These are phyloP conservation scores for Drosophila melanica DNA, from an alignment of 1,140 invertebrate genomes.

Conservation along the genomic window DNA sequence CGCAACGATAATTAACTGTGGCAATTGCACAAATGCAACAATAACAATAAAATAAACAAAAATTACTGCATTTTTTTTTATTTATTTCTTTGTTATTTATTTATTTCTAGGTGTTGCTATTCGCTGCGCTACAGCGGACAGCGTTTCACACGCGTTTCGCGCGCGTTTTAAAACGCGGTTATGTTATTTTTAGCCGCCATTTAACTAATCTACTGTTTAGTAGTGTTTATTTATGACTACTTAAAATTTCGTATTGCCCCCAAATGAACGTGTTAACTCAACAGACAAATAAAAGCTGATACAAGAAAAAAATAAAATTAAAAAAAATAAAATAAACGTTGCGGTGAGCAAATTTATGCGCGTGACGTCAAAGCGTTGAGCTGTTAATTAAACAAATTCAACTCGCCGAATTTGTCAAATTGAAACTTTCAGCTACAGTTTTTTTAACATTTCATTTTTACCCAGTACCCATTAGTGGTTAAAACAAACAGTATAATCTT, in stretches of 20 bases:
- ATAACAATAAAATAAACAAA: conserved; percentile 25
- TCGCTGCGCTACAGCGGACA: conserved; percentile 12
- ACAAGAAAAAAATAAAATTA: conserved; percentile 9
- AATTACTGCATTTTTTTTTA: conserved; percentile 36
- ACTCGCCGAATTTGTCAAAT: conserved; percentile 54
- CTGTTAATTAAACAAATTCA: conserved; percentile 75
- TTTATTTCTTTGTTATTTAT: conserved; percentile 14
- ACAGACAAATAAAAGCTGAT: conserved; percentile 29
- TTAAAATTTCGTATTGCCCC: conserved; percentile 62
- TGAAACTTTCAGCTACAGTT: conserved; percentile 34
- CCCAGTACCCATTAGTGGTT: background rate
- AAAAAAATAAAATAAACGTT: conserved; percentile 21
- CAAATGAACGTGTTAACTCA: conserved; percentile 69
- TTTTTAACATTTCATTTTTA: conserved; percentile 6
- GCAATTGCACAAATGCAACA: conserved; percentile 19
- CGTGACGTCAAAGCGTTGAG: conserved; percentile 67
- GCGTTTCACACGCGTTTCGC: conserved; percentile 18
- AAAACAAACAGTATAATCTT: too few relatives aligned
- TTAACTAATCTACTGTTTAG: conserved; percentile 71
- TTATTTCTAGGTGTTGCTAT: background rate
- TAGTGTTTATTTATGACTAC: conserved; percentile 81
- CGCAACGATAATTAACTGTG: conserved; percentile 27
- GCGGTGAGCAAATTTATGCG: conserved; percentile 67
- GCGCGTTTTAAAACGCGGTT: conserved; percentile 30
- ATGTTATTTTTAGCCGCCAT: conserved; percentile 61